Percentiles rank a stretch among this genome's conserved stretches.
Conservation (phyloP, 2,113 vertebrate species). For the Laterallus jamaicensis region DNA sequence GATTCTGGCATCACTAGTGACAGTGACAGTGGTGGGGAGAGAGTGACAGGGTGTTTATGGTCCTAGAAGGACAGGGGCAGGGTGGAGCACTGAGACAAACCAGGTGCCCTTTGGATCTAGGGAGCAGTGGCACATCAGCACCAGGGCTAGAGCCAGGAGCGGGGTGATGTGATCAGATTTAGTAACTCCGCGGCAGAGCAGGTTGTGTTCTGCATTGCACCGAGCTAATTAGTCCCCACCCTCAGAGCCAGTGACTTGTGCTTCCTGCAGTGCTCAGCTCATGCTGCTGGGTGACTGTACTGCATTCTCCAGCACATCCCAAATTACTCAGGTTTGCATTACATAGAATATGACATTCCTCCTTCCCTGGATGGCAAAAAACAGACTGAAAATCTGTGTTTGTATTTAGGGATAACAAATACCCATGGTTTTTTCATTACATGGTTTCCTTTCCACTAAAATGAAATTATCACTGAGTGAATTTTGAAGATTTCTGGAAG, state of each 20-base stretch:
- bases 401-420: background rate
- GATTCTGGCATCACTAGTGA: background rate
- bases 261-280: background rate
- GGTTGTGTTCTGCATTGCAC: background rate
- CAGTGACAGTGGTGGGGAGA: background rate
- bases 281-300: background rate
- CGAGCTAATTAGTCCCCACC: background rate
- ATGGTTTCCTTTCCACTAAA: background rate
- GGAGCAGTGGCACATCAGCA: conserved; percentile 28
- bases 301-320: background rate
- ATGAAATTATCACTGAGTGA: background rate
- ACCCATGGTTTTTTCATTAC: background rate
- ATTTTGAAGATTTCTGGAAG: background rate
- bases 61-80: background rate
- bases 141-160: conserved; percentile 30
- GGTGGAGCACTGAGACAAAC: background rate
- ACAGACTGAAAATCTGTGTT: background rate
- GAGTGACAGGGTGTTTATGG: background rate
- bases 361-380: background rate
- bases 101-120: background rate
- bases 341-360: background rate
- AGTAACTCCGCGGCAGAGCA: background rate
- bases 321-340: background rate
- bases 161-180: background rate
- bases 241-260: background rate